Evolutionary conservation across 2,888 invertebrate species (phyloP), one percentile per base, ranked within the genome.

Genomic region (Macaria notata): DNA sequence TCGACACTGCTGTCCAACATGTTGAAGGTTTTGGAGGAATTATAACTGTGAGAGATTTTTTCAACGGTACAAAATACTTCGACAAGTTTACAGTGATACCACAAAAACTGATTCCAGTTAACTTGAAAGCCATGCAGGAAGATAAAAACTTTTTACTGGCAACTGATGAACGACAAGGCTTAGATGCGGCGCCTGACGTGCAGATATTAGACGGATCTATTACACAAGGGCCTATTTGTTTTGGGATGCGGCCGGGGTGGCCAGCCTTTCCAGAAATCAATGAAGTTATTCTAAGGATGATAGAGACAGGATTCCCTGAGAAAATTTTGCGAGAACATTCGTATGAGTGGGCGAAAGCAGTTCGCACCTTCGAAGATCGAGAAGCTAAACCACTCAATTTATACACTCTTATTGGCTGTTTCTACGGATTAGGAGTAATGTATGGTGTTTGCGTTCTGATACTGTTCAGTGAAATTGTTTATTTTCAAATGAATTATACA

Each of bases 211-310:
- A 48, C 0, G 66, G 75, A 29, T 66, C 73, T 3, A 64, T 81
- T 3, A 63, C 65, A 9, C 60, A 55, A 6, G 55, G 70, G 4
- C 75, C 76, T 2, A 61, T 71, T 1, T 71, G 76, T 55, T 67
- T 76, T 30, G 68, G 67, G n/a, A 74, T 83, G 74, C 76, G 85
- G 0, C 79, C 81, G 3, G 77, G 80, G 1, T 86, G 87, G 85
- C 73, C 79, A 7, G 83, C 75, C 3, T 67, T 72, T 0, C 51
- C 64, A 19, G 70, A 75, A 42, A 56, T 85, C 0, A 62, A 70
- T 31, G 30, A 49, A 5, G 33, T 75, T 3, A 61, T 81, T 30
- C 44, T 60, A 3, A 64, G 59, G 9, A 47, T 79, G 9, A 61
- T 72, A 4, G 86, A 84, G 67, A 54, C 68, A 1, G 86, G 82